Evolutionary conservation across 2,113 vertebrate species (phyloP), one percentile per base, ranked within the genome.

Genomic region (Gobio gobio): DNA sequence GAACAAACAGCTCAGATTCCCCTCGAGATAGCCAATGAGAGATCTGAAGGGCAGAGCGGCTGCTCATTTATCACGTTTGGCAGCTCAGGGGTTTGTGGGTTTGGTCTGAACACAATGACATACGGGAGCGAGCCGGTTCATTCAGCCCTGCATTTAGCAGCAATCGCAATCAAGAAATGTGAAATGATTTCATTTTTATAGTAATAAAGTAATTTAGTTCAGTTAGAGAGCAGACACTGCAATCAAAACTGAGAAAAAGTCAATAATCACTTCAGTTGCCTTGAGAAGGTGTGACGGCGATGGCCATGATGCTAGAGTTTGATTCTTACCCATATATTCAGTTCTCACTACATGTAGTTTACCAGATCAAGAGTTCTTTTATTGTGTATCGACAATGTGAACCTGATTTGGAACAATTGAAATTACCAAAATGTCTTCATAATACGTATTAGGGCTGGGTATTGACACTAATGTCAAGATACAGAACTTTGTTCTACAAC

Each of bases 31-130:
- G 82, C 83, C 45, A 83, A 77, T 74, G 59, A 83, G 83, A 58
- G 77, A 16, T 24, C 78, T 63, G 84, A 86, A 70, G n/a, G 22
- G 64, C 64, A 59, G 64, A 66, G 63, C 66, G 73, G 54, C 73
- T 40, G 73, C 83, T 85, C 84, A 78, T 88, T 85, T 85, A 88
- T 88, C 83, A 88, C 80, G 72, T 87, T 83, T 88, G 87, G 79
- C 87, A 88, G 83, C 72, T 88, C 79, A n/a, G 83, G 79, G 75
- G 78, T 64, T 77, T 85, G 83, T 43, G 83, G 81, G 77, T 73
- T 78, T 85, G 83, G 6, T 51, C 73, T 29, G 73, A 76, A 76
- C 73, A 76, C 74, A 76, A 54, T 45, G 43, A 74, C 6, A 40
- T 40, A 40, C 40, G 1, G 40, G 40, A 40, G 40, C 43, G 26